A percentile compares a stretch with the other conserved stretches of the same genome.
These are phyloP conservation scores for Myanophis thanlyinensis DNA, from an alignment of 2,113 vertebrate species.

Conservation along the genomic window DNA sequence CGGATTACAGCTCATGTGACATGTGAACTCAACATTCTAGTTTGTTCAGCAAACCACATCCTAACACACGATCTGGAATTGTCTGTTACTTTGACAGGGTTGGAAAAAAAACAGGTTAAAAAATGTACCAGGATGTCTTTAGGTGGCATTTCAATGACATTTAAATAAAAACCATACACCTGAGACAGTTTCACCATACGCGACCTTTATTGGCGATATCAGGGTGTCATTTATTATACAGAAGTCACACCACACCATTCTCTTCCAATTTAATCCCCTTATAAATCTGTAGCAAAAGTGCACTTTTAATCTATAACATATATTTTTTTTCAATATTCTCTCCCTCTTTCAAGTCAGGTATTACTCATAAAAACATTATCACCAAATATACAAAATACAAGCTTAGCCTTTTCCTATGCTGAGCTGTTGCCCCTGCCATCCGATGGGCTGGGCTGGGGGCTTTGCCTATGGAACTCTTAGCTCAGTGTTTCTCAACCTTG, in stretches of 20 bases:
- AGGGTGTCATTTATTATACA: constrained; percentile 63
- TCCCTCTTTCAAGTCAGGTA: constrained; percentile 53
- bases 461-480: constrained; percentile 44
- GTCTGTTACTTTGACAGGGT: background rate
- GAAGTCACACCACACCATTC: constrained; percentile 52
- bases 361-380: constrained; percentile 65
- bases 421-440: constrained; percentile 35
- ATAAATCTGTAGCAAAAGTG: constrained; percentile 72
- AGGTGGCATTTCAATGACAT: background rate
- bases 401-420: constrained; percentile 52
- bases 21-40: background rate
- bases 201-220: constrained; percentile 66
- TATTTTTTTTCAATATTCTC: constrained; percentile 65
- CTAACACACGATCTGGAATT: background rate
- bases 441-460: constrained; percentile 27
- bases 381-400: constrained; percentile 73
- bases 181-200: constrained; percentile 46
- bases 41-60: background rate
- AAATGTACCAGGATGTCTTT: background rate
- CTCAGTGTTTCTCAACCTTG: too few relatives aligned
- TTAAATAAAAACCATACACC: background rate
- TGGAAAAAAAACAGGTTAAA: rapidly evolving
- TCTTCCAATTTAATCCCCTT: constrained; percentile 58
- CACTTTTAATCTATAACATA: constrained; percentile 70
- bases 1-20: background rate